Conservation (phyloP, 2,113 vertebrate genomes). For the Actinemys pallida region DNA sequence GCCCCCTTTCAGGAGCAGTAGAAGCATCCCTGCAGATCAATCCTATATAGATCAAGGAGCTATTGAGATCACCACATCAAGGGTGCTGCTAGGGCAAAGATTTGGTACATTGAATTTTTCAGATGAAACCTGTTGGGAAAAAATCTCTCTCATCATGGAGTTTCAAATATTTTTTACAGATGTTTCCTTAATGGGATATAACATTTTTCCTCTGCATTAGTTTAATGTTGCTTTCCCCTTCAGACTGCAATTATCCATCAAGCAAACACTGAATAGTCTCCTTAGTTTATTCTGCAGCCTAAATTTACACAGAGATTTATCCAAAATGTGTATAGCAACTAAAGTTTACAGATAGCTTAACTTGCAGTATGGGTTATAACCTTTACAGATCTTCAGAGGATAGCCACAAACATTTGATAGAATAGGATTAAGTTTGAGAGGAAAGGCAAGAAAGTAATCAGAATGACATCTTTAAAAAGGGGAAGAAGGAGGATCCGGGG, state of each 20-base stretch:
- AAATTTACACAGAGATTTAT: neutral
- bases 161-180: neutral
- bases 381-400: slow-evolving; percentile 40
- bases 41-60: neutral
- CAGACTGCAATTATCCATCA: neutral
- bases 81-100: neutral
- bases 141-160: neutral
- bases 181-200: neutral
- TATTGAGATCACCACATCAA: neutral
- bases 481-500: too few species aligned
- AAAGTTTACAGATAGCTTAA: neutral
- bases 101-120: neutral
- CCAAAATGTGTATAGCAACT: neutral
- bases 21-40: neutral
- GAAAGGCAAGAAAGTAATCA: slow-evolving; percentile 28
- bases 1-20: too few species aligned
- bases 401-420: neutral
- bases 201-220: neutral
- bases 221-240: neutral
- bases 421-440: slow-evolving; percentile 16
- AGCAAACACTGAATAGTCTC: neutral
- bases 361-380: neutral
- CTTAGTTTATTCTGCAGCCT: neutral
- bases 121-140: neutral
- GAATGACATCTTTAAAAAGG: neutral